Evolutionary conservation across 2,888 invertebrate genomes (phyloP).

Genomic region (Ryuthela nishihirai): DNA sequence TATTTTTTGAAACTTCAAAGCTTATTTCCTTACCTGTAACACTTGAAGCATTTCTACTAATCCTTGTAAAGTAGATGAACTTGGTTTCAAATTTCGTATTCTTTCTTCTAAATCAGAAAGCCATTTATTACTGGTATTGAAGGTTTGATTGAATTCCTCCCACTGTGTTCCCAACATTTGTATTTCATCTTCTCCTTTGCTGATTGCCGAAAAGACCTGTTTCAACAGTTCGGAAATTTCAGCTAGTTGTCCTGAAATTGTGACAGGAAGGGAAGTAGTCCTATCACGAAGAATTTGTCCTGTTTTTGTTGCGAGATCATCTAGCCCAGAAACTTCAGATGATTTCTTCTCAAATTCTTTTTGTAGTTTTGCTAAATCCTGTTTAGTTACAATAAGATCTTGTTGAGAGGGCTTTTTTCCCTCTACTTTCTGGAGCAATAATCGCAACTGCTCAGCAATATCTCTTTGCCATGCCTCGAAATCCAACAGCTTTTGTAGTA

Average conservation of each 20-base stretch:
- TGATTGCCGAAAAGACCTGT: slow-evolving; percentile 1
- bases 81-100: slow-evolving; percentile 7
- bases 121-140: slow-evolving; percentile 19
- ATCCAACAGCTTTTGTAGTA: slow-evolving; percentile 45
- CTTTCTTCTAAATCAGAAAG: slow-evolving; percentile 15
- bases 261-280: slow-evolving; percentile 10
- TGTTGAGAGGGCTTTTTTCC: slow-evolving; percentile 47
- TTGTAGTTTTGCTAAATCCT: slow-evolving; percentile 66
- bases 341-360: slow-evolving; percentile 43
- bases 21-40: slow-evolving; percentile 11
- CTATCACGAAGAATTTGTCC: slow-evolving; percentile 26
- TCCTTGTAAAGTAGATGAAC: slow-evolving; percentile 1
- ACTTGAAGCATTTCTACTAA: slow-evolving; percentile 15
- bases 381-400: slow-evolving; percentile 65
- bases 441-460: slow-evolving; percentile 24
- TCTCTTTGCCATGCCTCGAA: slow-evolving; percentile 34
- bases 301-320: slow-evolving; percentile 37
- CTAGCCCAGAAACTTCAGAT: slow-evolving; percentile 42
- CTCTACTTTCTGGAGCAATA: slow-evolving; percentile 25
- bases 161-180: slow-evolving; percentile 68
- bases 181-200: slow-evolving; percentile 48
- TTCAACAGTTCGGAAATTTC: slow-evolving; percentile 11
- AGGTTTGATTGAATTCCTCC: slow-evolving; percentile 29
- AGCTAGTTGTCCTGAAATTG: slow-evolving; percentile 10
- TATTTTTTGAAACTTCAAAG: background rate